phyloP scores from a whole-genome alignment of 2,113 vertebrate species.

The Catharus bicknelli region DNA sequence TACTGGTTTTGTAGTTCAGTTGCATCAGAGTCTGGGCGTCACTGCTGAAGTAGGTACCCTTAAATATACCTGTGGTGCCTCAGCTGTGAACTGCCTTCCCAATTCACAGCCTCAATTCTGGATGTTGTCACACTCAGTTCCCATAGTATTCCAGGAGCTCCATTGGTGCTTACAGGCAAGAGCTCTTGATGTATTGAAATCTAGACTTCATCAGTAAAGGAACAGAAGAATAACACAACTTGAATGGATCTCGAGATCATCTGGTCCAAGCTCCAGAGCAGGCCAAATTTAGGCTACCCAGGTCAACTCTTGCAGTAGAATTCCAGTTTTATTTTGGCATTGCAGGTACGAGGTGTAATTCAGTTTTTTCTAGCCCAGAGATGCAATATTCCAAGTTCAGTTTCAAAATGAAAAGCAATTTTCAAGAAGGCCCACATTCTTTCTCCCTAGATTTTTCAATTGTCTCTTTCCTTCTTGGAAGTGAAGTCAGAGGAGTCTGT shows the following conservation, averaged over 20 bases:
- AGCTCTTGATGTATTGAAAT: not conserved
- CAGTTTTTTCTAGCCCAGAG: not conserved
- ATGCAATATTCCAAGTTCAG: not conserved
- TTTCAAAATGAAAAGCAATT: not conserved
- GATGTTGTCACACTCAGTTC: not conserved
- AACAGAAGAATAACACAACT: not conserved
- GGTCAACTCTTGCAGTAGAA: not conserved
- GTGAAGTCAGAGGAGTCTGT: not conserved
- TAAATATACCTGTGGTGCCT: not conserved
- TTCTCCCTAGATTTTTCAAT: not conserved
- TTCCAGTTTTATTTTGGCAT: not conserved
- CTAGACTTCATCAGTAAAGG: not conserved
- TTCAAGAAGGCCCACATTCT: not conserved
- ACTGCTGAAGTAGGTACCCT: not conserved
- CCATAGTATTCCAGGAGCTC: rapidly evolving
- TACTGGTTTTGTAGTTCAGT: not conserved
- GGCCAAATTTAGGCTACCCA: not conserved
- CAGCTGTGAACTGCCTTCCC: not conserved
- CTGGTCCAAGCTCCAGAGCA: not conserved
- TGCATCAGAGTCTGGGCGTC: not conserved
- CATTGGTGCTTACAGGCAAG: rapidly evolving
- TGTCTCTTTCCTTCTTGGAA: not conserved
- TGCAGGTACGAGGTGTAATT: not conserved
- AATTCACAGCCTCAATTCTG: not conserved
- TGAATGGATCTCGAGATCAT: not conserved